phyloP scores from a whole-genome alignment of 2,888 invertebrate genomes.

The Oxycera nigricornis region DNA sequence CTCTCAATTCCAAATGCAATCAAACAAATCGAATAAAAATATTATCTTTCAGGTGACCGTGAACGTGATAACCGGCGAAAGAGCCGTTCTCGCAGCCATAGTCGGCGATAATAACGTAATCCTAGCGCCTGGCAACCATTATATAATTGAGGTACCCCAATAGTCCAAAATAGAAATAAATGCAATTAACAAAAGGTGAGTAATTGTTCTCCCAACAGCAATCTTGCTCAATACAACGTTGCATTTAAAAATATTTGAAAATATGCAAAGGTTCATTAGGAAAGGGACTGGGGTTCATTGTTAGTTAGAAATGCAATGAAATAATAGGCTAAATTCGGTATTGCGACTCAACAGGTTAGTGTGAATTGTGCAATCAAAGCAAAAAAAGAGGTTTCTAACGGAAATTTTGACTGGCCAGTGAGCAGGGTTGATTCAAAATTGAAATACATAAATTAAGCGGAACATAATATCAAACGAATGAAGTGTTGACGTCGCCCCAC shows the following conservation, averaged over 20 bases:
- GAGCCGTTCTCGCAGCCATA: slow-evolving; percentile 59
- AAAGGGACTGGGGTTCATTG: slow-evolving; percentile 24
- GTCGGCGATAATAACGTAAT: slow-evolving; percentile 54
- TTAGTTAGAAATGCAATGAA: slow-evolving; percentile 26
- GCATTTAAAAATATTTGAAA: slow-evolving; percentile 4
- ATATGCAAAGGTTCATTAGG: slow-evolving; percentile 12
- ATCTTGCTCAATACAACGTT: slow-evolving; percentile 14
- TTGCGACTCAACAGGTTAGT: slow-evolving; percentile 28
- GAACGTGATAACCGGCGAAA: slow-evolving; percentile 51
- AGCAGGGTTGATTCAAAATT: background rate
- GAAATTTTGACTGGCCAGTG: slow-evolving; percentile 14
- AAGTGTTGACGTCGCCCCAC: too few relatives aligned
- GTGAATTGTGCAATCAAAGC: slow-evolving; percentile 29
- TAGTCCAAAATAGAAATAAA: slow-evolving; percentile 46
- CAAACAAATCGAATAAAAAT: too few relatives aligned
- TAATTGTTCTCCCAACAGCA: slow-evolving; percentile 45
- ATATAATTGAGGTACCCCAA: slow-evolving; percentile 46
- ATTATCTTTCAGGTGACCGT: slow-evolving; percentile 39
- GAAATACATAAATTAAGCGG: too few relatives aligned
- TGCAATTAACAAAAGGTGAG: slow-evolving; percentile 48
- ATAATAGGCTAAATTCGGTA: slow-evolving; percentile 11
- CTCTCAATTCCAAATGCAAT: too few relatives aligned
- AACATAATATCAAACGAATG: too few relatives aligned
- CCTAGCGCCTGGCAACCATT: slow-evolving; percentile 7
- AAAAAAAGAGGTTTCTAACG: background rate